Conservation (phyloP, 1,140 invertebrate genomes). For the Gryon sp. region DNA sequence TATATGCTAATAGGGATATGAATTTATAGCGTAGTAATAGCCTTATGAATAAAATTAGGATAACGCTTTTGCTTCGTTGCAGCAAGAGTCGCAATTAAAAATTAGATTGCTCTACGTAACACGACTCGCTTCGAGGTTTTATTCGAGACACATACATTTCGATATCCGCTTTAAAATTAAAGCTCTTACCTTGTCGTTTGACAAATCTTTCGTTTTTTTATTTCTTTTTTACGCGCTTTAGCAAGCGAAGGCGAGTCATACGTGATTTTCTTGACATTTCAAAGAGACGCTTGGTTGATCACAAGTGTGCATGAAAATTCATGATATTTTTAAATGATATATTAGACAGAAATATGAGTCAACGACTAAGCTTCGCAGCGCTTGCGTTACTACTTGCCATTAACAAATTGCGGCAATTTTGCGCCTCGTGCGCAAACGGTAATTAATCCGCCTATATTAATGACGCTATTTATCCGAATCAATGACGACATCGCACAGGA, state of each 20-base stretch:
- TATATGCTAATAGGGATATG: slow-evolving; percentile 41
- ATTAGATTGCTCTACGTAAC: slow-evolving; percentile 25
- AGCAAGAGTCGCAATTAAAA: slow-evolving; percentile 35
- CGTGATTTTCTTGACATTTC: slow-evolving; percentile 18
- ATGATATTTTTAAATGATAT: slow-evolving; percentile 41
- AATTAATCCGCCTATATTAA: slow-evolving; percentile 58
- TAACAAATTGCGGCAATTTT: slow-evolving; percentile 57
- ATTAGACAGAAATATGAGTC: slow-evolving; percentile 40
- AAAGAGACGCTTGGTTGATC: slow-evolving; percentile 3
- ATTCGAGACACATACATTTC: slow-evolving; percentile 1
- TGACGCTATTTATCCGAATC: slow-evolving; percentile 63
- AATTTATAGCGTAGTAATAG: slow-evolving; percentile 43
- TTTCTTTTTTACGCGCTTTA: background rate
- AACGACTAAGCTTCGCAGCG: slow-evolving; percentile 11
- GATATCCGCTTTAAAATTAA: slow-evolving; percentile 1
- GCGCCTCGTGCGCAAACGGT: slow-evolving; percentile 39
- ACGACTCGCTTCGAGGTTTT: background rate
- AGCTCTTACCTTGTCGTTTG: background rate
- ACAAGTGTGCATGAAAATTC: slow-evolving; percentile 24
- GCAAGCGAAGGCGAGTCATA: background rate
- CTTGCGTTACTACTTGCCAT: slow-evolving; percentile 45
- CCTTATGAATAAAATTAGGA: slow-evolving; percentile 59
- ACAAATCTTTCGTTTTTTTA: slow-evolving; percentile 1
- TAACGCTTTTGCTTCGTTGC: slow-evolving; percentile 38
- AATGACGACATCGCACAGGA: slow-evolving; percentile 28